Evolutionary conservation across 2,888 invertebrate species (phyloP).

Genomic region (Scaptodrosophila latifasciaeformis): DNA sequence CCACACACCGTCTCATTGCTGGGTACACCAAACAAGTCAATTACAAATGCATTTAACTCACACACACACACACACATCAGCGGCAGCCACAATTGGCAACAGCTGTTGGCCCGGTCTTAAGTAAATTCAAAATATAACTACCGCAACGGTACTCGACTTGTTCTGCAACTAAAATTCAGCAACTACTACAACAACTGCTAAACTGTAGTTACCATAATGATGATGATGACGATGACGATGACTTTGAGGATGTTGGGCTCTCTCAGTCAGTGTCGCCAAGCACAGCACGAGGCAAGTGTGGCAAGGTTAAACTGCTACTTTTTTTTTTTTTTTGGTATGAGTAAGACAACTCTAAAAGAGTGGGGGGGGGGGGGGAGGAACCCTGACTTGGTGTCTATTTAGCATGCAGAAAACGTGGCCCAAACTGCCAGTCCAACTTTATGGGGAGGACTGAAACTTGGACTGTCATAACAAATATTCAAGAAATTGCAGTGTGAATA

Average conservation of each 20-base stretch:
- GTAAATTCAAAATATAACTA: constrained; percentile 9
- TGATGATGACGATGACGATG: constrained; percentile 9
- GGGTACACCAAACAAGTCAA: constrained; percentile 26
- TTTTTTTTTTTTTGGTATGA: too few species aligned
- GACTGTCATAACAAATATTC: too few species aligned
- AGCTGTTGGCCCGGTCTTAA: constrained; percentile 33
- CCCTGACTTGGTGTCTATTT: constrained; percentile 31
- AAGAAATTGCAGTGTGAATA: too few species aligned
- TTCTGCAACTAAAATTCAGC: too few species aligned
- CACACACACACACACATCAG: constrained; percentile 18
- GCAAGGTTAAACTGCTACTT: constrained; percentile 18
- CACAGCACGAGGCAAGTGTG: too few species aligned
- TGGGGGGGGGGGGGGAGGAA: neutral
- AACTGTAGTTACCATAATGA: too few species aligned
- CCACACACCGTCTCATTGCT: neutral
- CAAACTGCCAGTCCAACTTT: too few species aligned
- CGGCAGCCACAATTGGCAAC: constrained; percentile 31
- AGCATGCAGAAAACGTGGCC: constrained; percentile 43
- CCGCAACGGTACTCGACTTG: constrained; percentile 11
- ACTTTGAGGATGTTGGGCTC: constrained; percentile 22
- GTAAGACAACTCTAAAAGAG: neutral
- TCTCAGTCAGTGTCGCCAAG: too few species aligned
- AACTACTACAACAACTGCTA: too few species aligned
- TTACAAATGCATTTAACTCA: constrained; percentile 35
- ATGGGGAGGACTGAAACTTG: too few species aligned